phyloP scores from a whole-genome alignment of 1,140 invertebrate species.

The Drosophila malerkotliana region DNA sequence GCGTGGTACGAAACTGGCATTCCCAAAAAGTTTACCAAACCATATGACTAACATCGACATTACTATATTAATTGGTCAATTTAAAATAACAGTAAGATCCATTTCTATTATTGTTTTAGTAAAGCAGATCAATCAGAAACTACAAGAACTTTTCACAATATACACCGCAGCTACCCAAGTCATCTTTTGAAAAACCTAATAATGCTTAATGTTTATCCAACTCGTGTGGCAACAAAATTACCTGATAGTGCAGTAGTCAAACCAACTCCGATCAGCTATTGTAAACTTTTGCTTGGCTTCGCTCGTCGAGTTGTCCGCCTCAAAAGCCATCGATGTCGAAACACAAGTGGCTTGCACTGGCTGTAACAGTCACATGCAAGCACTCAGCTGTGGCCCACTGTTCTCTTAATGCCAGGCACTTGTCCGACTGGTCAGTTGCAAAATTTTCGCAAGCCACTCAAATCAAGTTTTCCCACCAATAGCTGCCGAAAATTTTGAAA shows the following conservation, averaged over 20 bases:
- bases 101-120: too few relatives aligned
- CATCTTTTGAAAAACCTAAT: background rate
- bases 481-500: constrained; percentile 60
- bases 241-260: background rate
- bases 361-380: constrained; percentile 29
- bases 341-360: constrained; percentile 28
- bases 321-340: constrained; percentile 54
- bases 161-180: too few relatives aligned
- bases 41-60: too few relatives aligned
- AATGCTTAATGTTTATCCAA: background rate
- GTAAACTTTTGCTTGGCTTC: background rate
- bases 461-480: constrained; percentile 74
- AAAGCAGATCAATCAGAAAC: too few relatives aligned
- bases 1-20: too few relatives aligned
- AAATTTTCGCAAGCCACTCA: constrained; percentile 56
- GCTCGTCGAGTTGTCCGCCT: background rate
- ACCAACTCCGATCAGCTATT: background rate
- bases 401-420: constrained; percentile 38
- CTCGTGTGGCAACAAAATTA: background rate
- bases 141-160: too few relatives aligned
- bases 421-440: constrained; percentile 54
- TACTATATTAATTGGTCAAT: too few relatives aligned
- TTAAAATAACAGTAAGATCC: too few relatives aligned
- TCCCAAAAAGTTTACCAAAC: too few relatives aligned
- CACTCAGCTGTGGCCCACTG: constrained; percentile 36